A percentile compares a stretch with the other conserved stretches of the same genome.
Conservation (phyloP, 2,113 vertebrate species). For the Silurus asotus region DNA sequence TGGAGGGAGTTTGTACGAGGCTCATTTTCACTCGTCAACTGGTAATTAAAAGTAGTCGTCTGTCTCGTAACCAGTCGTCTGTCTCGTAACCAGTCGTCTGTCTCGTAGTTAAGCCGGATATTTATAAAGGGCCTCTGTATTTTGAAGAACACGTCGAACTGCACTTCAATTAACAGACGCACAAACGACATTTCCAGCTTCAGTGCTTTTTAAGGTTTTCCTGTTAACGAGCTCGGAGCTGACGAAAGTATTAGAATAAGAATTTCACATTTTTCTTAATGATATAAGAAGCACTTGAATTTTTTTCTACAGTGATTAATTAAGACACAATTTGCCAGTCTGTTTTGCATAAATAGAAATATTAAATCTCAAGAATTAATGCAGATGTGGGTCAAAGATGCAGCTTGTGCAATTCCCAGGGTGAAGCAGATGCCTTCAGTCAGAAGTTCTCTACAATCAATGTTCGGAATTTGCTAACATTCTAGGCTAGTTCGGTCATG, state of each 20-base stretch:
- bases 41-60: not conserved
- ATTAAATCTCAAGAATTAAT: not conserved
- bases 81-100: not conserved
- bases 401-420: not conserved
- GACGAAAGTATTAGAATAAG: not conserved
- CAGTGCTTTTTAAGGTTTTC: not conserved
- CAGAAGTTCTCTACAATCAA: not conserved
- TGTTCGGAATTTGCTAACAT: not conserved
- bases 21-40: too few relatives aligned
- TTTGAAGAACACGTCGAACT: constrained; percentile 5
- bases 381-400: not conserved
- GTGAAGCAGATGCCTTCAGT: not conserved
- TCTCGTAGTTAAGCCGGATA: not conserved
- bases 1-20: too few relatives aligned
- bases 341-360: not conserved
- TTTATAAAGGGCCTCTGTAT: not conserved
- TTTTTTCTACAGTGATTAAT: not conserved
- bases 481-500: not conserved
- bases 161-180: not conserved
- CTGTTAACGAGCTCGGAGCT: not conserved
- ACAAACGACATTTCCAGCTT: constrained; percentile 15
- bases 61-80: too few relatives aligned
- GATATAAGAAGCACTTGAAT: not conserved
- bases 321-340: not conserved
- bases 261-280: not conserved